A percentile compares a stretch with the other conserved stretches of the same genome.
phyloP scores from a whole-genome alignment of 2,888 invertebrate species.

The Muscina levida region DNA sequence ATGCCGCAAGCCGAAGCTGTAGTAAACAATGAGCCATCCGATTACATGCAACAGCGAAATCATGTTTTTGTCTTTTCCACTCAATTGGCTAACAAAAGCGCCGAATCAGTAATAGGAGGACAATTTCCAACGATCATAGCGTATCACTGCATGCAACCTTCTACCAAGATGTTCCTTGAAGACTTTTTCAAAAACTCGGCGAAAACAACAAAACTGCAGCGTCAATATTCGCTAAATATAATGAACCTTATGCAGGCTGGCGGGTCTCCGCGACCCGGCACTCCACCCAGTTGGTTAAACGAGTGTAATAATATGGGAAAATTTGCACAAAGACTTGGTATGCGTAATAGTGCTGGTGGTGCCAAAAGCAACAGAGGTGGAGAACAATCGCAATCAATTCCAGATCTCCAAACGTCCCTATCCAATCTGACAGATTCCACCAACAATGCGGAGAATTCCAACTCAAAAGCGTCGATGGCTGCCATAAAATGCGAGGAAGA shows the following conservation, averaged over 20 bases:
- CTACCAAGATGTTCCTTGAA: slow-evolving; percentile 96
- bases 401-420: slow-evolving; percentile 66
- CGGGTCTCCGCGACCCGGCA: slow-evolving; percentile 32
- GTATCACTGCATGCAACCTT: slow-evolving; percentile 96
- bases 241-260: slow-evolving; percentile 48
- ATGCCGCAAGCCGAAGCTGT: slow-evolving; percentile 32
- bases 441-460: slow-evolving; percentile 48
- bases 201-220: slow-evolving; percentile 92
- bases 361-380: slow-evolving; percentile 73
- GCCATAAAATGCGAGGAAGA: slow-evolving; percentile 18
- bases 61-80: slow-evolving; percentile 99
- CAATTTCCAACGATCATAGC: slow-evolving; percentile 95
- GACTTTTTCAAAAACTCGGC: slow-evolving; percentile 90
- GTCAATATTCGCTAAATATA: slow-evolving; percentile 83
- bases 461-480: slow-evolving; percentile 64
- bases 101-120: slow-evolving; percentile 93
- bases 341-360: not conserved
- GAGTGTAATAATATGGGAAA: not conserved
- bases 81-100: slow-evolving; percentile 95
- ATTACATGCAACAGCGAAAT: slow-evolving; percentile 96
- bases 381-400: slow-evolving; percentile 79
- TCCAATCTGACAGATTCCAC: slow-evolving; percentile 63
- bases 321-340: not conserved
- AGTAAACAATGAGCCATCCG: slow-evolving; percentile 65
- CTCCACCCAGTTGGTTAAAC: slow-evolving; percentile 57